phyloP scores from a whole-genome alignment of 2,888 invertebrate species.

The Anthrax anthrax region DNA sequence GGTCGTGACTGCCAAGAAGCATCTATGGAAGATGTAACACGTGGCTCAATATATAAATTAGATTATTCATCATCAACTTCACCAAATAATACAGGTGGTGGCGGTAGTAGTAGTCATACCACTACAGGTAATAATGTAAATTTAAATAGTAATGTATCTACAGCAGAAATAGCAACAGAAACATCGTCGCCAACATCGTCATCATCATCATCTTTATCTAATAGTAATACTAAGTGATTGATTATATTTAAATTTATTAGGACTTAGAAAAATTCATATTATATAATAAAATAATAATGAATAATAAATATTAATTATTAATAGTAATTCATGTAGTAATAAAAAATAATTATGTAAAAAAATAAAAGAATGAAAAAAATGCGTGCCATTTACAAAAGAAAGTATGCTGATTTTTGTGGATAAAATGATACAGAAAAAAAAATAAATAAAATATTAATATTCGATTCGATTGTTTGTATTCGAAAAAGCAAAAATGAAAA shows the following conservation, averaged over 20 bases:
- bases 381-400: constrained; percentile 1
- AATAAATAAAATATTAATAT: no score
- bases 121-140: not conserved
- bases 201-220: constrained; percentile 17
- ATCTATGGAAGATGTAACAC: constrained; percentile 83
- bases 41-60: constrained; percentile 52
- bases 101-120: not conserved
- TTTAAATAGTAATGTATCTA: constrained; percentile 5
- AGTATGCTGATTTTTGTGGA: no score
- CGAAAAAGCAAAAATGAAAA: no score
- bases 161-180: constrained; percentile 14
- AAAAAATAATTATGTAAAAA: not conserved
- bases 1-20: constrained; percentile 81
- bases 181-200: constrained; percentile 15
- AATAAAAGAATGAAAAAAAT: not conserved
- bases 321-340: no score
- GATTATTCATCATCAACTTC: constrained; percentile 36
- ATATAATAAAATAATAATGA: not conserved
- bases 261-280: constrained; percentile 7
- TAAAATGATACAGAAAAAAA: no score
- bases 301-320: constrained; percentile 3
- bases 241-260: constrained; percentile 14
- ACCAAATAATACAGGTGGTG: not conserved
- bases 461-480: no score
- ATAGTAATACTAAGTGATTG: constrained; percentile 17